Base-by-base conservation (phyloP, 2,888 invertebrate genomes). In the Toxonevra muliebris region DNA sequence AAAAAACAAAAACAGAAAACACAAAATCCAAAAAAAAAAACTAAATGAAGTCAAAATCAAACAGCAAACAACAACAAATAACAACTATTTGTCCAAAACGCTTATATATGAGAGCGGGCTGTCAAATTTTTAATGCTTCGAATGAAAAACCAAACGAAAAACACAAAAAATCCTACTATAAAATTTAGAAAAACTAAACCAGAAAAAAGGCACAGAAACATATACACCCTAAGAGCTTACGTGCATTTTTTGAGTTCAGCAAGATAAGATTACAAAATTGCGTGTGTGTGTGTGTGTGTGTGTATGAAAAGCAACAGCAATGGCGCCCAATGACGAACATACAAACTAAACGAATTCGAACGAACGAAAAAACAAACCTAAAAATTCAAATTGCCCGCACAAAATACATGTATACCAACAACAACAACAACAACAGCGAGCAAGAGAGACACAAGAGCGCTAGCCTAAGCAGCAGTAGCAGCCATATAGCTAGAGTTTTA, bases 201-300 rank as follows among this genome's bases (percentile, higher is more conserved):
- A 7, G 30, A 7, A 30, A 30, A 30, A 30, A 30, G 7, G 2
- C 30, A 30, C n/a, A 30, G 3, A 30, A 2, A 30, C 7, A 30
- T 30, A 7, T 30, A 30, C 30, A 30, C 30, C 30, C 30, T 30
- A 12, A 12, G 54, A 54, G 54, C 20, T 40, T 4, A 20, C 13
- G 13, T 12, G 30, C 30, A 30, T 30, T 4, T 57, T 57, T 59
- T 59, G 42, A 45, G 59, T 59, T 40, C 65, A 61, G 61, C 61
- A 60, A 73, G 73, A 74, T 74, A 72, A 73, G 72, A 73, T 74
- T 75, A 73, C 73, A 73, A 71, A 69, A 73, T 59, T 30, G 61
- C 48, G 61, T 41, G 30, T 40, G 58, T 52, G 41, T 30, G 30
- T 30, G 2, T 30, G 30, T 30, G 30, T 30, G 30, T 30, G 30